Base-by-base conservation (phyloP, 2,113 vertebrate species). In the Cyprinus carpio region DNA sequence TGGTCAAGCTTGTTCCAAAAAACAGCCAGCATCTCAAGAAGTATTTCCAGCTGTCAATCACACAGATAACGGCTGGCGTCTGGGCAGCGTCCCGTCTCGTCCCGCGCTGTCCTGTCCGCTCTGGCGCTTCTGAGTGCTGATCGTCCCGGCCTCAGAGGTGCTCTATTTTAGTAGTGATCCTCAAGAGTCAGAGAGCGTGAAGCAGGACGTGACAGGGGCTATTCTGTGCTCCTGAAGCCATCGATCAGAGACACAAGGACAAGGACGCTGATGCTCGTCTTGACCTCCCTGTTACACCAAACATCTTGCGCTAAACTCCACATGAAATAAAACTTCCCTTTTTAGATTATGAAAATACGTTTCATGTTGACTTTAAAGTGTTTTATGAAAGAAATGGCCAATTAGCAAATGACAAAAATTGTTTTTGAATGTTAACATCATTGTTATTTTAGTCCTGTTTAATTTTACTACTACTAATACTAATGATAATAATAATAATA, bases 221-320 rank as follows among this genome's bases (percentile, higher is more conserved):
- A 86, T 90, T 90, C 40, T 87, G 88, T 90, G 88, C 88, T 86
- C 85, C 82, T 16, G 16, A 31, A 82, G 5, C 6, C 87, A 91
- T 92, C 88, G 78, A 87, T 92, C 91, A 91, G 56, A 54, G 3
- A 12, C 49, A 25, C 31, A 25, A 54, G 2, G 25, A 56, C 54
- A 20, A 18, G 18, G 54, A 56, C 18, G 5, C 54, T 23, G 54
- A 60, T 83, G 43, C 43, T 46, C 43, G 10, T 12, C 43, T 46
- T 12, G 40, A 80, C 34, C 80, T 67, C 71, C 10, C 49, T 72
- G 54, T 15, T 29, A 69, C 16, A 2, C 2, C 80, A 51, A 29
- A 51, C 37, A 49, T 13, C 27, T 40, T 12, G 20, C 40, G 12
- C 11, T 31, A 46, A 20, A 40, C 46, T 6, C 54, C 31, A 4